Base-by-base conservation (phyloP, 2,888 invertebrate genomes). In the Leucozona laternaria region DNA sequence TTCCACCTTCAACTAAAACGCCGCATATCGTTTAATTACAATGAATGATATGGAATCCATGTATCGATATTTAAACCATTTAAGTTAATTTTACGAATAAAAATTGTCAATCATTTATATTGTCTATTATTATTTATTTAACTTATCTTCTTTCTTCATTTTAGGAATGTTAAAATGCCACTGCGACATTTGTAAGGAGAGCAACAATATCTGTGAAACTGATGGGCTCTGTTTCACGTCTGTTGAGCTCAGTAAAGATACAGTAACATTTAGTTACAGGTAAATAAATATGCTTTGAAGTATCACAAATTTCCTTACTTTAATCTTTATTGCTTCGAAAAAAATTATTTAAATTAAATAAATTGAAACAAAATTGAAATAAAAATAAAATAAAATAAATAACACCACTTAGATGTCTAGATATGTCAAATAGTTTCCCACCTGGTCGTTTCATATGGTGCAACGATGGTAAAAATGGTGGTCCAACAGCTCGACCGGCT, bases 151-250 rank as follows among this genome's bases (percentile, higher is more conserved):
- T 20, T 6, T 58, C 2, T 31, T 48, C 13, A 6, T 48, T 71
- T 6, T 72, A 92, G 92, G 90, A 89, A 88, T 85, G 8, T 93
- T 97, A 90, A 96, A 96, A 93, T 98, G 98, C 92, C 96, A 96
- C 93, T 98, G 97, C 93, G 96, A 97, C 91, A 95, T 96, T 90
- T 96, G 96, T 90, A 93, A 93, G 88, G 95, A 95, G 15, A 94
- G 94, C 71, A 97, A 97, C 91, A 93, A 95, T 90, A 97, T 97
- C 40, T 98, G 98, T 93, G 95, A 95, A 92, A 98, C 98, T 5
- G 97, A 97, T 93, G 98, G 98, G 55, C 96, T 95, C 91, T 98
- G 98, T 92, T 97, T 96, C 90, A 96, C 97, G 4, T 96, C 97
- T 76, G 95, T 96, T 85, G 95, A 94, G 86, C 91, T 95, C 88